Evolutionary conservation across 1,140 invertebrate species (phyloP).

Genomic region (Radopholus similis): DNA sequence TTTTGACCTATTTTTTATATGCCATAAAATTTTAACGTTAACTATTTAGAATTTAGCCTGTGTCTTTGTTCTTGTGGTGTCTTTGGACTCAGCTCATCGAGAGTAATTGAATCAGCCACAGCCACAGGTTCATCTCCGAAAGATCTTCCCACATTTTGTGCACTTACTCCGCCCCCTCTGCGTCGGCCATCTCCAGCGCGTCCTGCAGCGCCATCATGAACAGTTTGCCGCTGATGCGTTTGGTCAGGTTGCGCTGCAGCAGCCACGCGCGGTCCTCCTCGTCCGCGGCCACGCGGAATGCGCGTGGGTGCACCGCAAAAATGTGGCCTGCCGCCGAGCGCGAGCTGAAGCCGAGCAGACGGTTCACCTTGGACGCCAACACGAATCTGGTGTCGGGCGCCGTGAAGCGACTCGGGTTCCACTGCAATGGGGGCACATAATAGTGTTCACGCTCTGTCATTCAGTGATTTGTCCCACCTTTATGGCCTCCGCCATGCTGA

Average conservation of each 20-base stretch:
- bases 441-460: not conserved
- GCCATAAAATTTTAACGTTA: not conserved
- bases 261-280: slow-evolving; percentile 48
- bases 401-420: slow-evolving; percentile 38
- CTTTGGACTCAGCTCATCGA: too few relatives aligned
- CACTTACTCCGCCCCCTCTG: slow-evolving; percentile 37
- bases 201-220: slow-evolving; percentile 45
- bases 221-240: slow-evolving; percentile 39
- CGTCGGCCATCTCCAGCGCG: slow-evolving; percentile 35
- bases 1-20: too few relatives aligned
- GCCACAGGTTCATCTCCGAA: not conserved
- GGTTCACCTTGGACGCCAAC: slow-evolving; percentile 46
- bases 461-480: slow-evolving; percentile 25
- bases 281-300: slow-evolving; percentile 48
- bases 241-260: slow-evolving; percentile 31
- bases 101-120: not conserved
- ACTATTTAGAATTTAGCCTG: not conserved
- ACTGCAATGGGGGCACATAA: slow-evolving; percentile 17
- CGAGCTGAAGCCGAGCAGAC: slow-evolving; percentile 24
- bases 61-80: slow-evolving; percentile 1
- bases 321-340: slow-evolving; percentile 31
- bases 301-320: slow-evolving; percentile 45
- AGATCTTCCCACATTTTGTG: not conserved
- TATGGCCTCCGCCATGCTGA: slow-evolving; percentile 33
- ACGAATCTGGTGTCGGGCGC: slow-evolving; percentile 35